These are phyloP conservation scores for Unio delphinus DNA, from an alignment of 2,888 invertebrate species.

Conservation along the genomic window DNA sequence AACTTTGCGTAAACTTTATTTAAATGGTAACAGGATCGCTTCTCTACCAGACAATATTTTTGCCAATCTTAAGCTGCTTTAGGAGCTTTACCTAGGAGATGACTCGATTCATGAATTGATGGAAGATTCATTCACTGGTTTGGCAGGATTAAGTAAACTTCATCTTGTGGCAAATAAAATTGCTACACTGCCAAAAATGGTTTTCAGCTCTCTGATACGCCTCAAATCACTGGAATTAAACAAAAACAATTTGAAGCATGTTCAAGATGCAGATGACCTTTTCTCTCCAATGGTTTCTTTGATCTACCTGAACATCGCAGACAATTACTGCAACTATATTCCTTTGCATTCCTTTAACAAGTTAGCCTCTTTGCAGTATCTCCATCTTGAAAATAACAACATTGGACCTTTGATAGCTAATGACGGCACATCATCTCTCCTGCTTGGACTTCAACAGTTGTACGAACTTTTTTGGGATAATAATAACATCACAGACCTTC, in stretches of 20 bases:
- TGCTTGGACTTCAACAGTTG: slow-evolving; percentile 38
- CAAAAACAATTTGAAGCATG: slow-evolving; percentile 53
- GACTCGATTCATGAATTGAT: slow-evolving; percentile 87
- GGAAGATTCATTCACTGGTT: slow-evolving; percentile 70
- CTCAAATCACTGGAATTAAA: slow-evolving; percentile 87
- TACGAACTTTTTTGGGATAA: slow-evolving; percentile 54
- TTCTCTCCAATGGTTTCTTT: slow-evolving; percentile 30
- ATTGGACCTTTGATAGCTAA: slow-evolving; percentile 36
- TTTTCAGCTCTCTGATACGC: slow-evolving; percentile 58
- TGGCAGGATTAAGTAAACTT: slow-evolving; percentile 81
- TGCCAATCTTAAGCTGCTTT: slow-evolving; percentile 81
- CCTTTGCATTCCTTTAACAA: slow-evolving; percentile 35
- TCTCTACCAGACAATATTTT: slow-evolving; percentile 85
- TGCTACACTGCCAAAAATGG: slow-evolving; percentile 69
- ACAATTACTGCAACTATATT: slow-evolving; percentile 38
- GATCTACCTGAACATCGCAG: slow-evolving; percentile 41
- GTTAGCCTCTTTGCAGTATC: slow-evolving; percentile 31
- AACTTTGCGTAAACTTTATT: slow-evolving; percentile 25
- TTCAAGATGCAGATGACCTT: slow-evolving; percentile 22
- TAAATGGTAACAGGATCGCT: slow-evolving; percentile 78
- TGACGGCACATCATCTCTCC: slow-evolving; percentile 35
- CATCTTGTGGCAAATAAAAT: slow-evolving; percentile 76
- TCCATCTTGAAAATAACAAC: slow-evolving; percentile 45
- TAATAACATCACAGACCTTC: slow-evolving; percentile 62
- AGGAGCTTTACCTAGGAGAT: slow-evolving; percentile 88